Conservation (phyloP, 2,888 invertebrate species). For the Cataglyphis altisquamis region DNA sequence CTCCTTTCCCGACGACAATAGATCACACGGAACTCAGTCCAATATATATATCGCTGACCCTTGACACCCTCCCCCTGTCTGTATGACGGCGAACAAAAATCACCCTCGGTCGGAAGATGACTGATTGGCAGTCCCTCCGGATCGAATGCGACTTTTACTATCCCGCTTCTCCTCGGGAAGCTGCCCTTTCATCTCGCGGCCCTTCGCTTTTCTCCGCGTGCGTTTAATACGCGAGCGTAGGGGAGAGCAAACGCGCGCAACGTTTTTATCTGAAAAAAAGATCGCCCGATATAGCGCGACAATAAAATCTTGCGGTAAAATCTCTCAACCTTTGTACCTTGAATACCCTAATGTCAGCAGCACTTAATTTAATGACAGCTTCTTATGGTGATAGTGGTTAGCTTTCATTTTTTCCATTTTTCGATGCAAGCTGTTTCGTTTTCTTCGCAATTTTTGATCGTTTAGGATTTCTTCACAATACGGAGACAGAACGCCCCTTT, state of each 20-base stretch:
- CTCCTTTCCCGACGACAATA: constrained; percentile 72
- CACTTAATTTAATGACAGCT: constrained; percentile 40
- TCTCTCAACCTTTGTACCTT: not conserved
- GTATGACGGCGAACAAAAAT: constrained; percentile 51
- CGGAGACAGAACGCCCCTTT: not conserved
- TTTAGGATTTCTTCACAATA: constrained; percentile 1
- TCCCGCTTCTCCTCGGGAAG: constrained; percentile 48
- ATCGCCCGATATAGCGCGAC: constrained; percentile 3
- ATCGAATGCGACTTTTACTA: constrained; percentile 50
- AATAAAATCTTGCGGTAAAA: constrained; percentile 34
- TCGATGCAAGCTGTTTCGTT: not conserved
- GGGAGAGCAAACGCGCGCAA: constrained; percentile 15
- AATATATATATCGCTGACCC: constrained; percentile 75
- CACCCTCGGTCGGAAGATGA: constrained; percentile 61
- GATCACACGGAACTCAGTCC: constrained; percentile 76
- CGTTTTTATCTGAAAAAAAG: constrained; percentile 18
- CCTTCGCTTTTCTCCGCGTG: constrained; percentile 32
- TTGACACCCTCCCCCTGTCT: constrained; percentile 60
- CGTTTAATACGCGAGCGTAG: constrained; percentile 29
- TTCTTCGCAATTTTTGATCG: not conserved
- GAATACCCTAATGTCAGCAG: constrained; percentile 12
- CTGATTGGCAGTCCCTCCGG: constrained; percentile 72
- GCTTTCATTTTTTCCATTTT: not conserved
- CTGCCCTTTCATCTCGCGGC: constrained; percentile 44
- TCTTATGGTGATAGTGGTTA: not conserved